phyloP scores from a whole-genome alignment of 2,888 invertebrate genomes.

The Chelonus formosanus region DNA sequence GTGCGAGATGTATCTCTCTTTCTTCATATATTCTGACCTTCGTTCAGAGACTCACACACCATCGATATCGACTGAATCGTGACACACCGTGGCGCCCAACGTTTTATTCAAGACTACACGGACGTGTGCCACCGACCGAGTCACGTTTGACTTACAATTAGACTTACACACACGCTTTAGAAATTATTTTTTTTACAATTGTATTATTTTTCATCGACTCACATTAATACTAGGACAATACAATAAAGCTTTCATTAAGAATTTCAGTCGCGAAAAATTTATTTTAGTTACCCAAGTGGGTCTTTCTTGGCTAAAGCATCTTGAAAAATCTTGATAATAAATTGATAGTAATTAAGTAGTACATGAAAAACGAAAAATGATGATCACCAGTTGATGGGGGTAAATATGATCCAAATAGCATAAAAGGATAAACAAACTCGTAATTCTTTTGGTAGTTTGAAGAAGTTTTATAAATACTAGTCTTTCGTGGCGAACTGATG shows the following conservation, averaged over 20 bases:
- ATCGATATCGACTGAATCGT: conserved; percentile 22
- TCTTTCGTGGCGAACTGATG: conserved; percentile 23
- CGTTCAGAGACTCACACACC: conserved; percentile 6
- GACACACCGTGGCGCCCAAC: conserved; percentile 13
- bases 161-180: conserved; percentile 29
- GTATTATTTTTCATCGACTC: neutral
- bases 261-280: too few species aligned
- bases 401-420: too few species aligned
- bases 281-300: too few species aligned
- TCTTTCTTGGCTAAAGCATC: too few species aligned
- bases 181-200: conserved; percentile 17
- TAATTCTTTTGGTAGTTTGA: neutral
- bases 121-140: conserved; percentile 33
- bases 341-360: too few species aligned
- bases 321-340: too few species aligned
- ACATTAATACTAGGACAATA: too few species aligned
- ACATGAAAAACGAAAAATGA: too few species aligned
- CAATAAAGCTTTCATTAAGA: too few species aligned
- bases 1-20: conserved; percentile 3
- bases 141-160: conserved; percentile 32
- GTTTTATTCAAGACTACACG: conserved; percentile 21
- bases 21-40: conserved; percentile 26
- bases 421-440: neutral
- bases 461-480: neutral
- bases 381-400: too few species aligned